Evolutionary conservation across 2,888 invertebrate species (phyloP).

Genomic region (Eremobia ochroleuca): DNA sequence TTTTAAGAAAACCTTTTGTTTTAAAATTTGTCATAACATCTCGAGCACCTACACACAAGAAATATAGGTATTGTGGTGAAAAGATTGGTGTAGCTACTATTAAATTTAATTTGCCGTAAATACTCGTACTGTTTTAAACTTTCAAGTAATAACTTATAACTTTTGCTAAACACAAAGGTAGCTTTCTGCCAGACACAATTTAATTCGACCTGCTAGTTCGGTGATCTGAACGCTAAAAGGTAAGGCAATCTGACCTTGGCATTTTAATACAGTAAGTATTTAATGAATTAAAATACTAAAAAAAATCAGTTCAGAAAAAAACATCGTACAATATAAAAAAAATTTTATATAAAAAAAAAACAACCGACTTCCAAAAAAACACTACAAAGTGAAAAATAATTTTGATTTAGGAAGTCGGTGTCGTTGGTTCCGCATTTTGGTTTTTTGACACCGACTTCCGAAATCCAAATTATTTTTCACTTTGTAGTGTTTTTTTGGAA

Average conservation of each 20-base stretch:
- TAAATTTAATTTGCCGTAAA: constrained; percentile 1
- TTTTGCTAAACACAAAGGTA: not conserved
- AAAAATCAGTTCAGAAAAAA: too few relatives aligned
- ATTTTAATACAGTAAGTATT: not conserved
- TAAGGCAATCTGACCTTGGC: not conserved
- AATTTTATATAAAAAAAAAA: too few relatives aligned
- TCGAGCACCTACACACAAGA: constrained; percentile 26
- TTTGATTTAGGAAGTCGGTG: too few relatives aligned
- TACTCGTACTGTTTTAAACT: constrained; percentile 5
- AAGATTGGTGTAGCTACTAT: not conserved
- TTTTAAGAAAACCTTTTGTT: constrained; percentile 35
- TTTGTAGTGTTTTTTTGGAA: too few relatives aligned
- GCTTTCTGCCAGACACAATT: not conserved
- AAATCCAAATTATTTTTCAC: too few relatives aligned
- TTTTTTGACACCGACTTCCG: too few relatives aligned
- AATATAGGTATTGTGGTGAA: constrained; percentile 20
- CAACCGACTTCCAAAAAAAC: too few relatives aligned
- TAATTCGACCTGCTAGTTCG: not conserved
- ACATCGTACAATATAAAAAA: too few relatives aligned
- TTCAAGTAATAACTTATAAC: not conserved
- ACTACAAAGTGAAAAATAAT: too few relatives aligned
- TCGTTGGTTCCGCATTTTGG: too few relatives aligned
- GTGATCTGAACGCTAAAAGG: not conserved
- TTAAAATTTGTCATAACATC: constrained; percentile 37
- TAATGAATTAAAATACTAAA: not conserved